Percentiles rank a stretch among this genome's conserved stretches.
Evolutionary conservation across 1,140 invertebrate genomes (phyloP).

Genomic region (Platyura marginata): DNA sequence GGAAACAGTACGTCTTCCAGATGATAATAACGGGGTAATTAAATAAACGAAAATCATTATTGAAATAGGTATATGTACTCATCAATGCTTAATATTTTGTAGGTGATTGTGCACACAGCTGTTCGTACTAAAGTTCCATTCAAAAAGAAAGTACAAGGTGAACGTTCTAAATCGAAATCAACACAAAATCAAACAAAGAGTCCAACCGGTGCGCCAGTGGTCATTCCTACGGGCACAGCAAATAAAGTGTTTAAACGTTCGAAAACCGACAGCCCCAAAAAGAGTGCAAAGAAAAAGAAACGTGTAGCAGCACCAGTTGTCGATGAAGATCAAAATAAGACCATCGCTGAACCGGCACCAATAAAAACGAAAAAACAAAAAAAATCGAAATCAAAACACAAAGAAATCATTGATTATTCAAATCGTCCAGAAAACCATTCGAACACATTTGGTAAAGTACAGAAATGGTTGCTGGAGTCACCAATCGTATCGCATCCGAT

Average conservation of each 20-base stretch:
- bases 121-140: slow-evolving; percentile 53
- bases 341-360: background rate
- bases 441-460: slow-evolving; percentile 63
- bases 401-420: slow-evolving; percentile 59
- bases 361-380: slow-evolving; percentile 25
- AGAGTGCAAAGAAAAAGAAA: background rate
- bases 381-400: slow-evolving; percentile 30
- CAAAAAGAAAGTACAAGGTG: slow-evolving; percentile 51
- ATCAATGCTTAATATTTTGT: too few relatives aligned
- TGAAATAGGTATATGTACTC: too few relatives aligned
- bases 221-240: background rate
- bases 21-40: slow-evolving; percentile 44
- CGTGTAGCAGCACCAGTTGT: background rate
- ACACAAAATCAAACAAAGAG: background rate
- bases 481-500: slow-evolving; percentile 25
- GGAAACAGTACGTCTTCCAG: slow-evolving; percentile 60
- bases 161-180: slow-evolving; percentile 24
- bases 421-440: slow-evolving; percentile 34
- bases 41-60: slow-evolving; percentile 3
- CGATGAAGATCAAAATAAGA: background rate
- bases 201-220: background rate
- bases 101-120: slow-evolving; percentile 46
- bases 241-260: background rate
- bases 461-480: slow-evolving; percentile 64
- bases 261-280: background rate